Evolutionary conservation across 2,113 vertebrate genomes (phyloP), one percentile per base, ranked within the genome.

Genomic region (Speoplatyrhinus poulsoni): DNA sequence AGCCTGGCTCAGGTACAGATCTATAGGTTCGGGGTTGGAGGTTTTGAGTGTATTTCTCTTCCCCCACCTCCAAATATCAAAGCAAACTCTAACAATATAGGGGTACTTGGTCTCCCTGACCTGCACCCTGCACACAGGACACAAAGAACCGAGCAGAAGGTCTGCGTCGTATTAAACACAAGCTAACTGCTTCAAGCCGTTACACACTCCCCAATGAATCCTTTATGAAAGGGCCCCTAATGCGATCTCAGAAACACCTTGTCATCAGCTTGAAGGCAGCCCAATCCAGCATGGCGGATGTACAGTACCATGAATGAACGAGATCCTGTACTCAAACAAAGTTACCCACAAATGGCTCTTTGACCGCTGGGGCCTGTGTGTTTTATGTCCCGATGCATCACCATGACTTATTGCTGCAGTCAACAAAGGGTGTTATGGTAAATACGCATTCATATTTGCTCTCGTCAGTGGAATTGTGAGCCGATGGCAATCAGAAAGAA

Each of bases 111-210:
- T 83, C 84, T 85, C 76, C 62, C 65, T 11, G 78, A 84, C 80
- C 83, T 41, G 36, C 36, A 41, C 6, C 85, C 76, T 61, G 73
- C 80, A 82, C 83, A 85, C 84, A 73, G 80, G 85, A 89, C 85
- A 88, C 84, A 84, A 84, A 92, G 82, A 75, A 73, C 59, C 3
- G 62, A 64, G 73, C 76, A n/a, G 72, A 13, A 17, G 75, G 80
- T 73, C 91, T 91, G 90, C 90, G 87, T 90, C 86, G 57, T 89
- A 90, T 92, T 93, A 93, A 91, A 92, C 87, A 87, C 90, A 89
- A 77, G 67, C 88, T 90, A 93, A 93, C 91, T 80, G 86, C 88
- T 93, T 92, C 90, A 92, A 93, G 91, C 90, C 92, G 92, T 85
- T 91, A 87, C 86, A 87, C 85, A 84, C 84, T 92, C 80, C 79